A percentile compares a stretch with the other conserved stretches of the same genome.
phyloP scores from a whole-genome alignment of 2,888 invertebrate genomes.

The Rhagophthalmus giganteus region DNA sequence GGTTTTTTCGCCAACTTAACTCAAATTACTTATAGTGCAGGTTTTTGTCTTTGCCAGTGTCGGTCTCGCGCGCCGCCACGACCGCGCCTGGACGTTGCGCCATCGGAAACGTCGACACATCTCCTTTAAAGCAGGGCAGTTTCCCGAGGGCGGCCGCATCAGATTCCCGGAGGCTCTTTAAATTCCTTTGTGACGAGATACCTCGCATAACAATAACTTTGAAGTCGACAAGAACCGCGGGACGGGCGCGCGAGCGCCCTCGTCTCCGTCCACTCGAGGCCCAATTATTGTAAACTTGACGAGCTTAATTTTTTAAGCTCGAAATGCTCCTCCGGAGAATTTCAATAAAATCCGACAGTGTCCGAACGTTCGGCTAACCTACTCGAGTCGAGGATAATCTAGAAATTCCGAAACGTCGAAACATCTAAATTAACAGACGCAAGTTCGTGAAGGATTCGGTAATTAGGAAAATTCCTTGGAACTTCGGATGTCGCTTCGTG shows the following conservation, averaged over 20 bases:
- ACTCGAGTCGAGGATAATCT: background rate
- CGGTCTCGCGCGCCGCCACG: too few relatives aligned
- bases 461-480: background rate
- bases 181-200: slow-evolving; percentile 25
- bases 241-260: slow-evolving; percentile 1
- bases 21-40: too few relatives aligned
- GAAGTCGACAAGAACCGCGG: slow-evolving; percentile 18
- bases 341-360: background rate
- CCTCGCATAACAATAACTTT: slow-evolving; percentile 27
- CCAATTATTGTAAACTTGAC: too few relatives aligned
- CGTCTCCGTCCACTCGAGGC: too few relatives aligned
- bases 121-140: slow-evolving; percentile 18
- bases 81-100: too few relatives aligned
- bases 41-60: too few relatives aligned
- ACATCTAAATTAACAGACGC: background rate
- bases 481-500: too few relatives aligned
- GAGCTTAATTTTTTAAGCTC: too few relatives aligned
- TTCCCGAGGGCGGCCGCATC: slow-evolving; percentile 3
- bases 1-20: too few relatives aligned
- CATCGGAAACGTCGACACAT: too few relatives aligned
- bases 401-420: background rate
- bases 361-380: background rate
- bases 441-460: background rate
- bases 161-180: slow-evolving; percentile 11
- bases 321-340: background rate